Conservation (phyloP, 1,140 invertebrate genomes). For the Scaptomyza graminum region DNA sequence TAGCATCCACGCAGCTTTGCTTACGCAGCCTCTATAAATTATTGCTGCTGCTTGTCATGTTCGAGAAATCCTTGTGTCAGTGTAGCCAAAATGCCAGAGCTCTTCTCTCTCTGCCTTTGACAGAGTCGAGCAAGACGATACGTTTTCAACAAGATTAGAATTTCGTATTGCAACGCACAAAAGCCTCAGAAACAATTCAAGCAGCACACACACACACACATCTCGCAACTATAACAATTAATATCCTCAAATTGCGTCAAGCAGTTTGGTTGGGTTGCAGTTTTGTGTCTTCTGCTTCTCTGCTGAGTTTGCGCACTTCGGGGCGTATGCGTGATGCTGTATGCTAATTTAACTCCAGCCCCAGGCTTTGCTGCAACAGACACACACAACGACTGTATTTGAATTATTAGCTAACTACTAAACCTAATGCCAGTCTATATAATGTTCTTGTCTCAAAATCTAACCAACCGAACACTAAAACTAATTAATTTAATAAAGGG, state of each 20-base stretch:
- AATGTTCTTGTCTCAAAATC: constrained; percentile 11
- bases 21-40: constrained; percentile 79
- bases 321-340: constrained; percentile 76
- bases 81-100: constrained; percentile 63
- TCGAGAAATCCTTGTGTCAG: constrained; percentile 81
- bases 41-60: constrained; percentile 82
- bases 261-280: constrained; percentile 46
- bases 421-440: constrained; percentile 19
- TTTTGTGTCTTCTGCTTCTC: constrained; percentile 24
- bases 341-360: constrained; percentile 61
- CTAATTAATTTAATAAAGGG: not conserved
- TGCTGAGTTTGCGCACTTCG: constrained; percentile 50
- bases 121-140: constrained; percentile 63
- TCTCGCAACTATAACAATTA: constrained; percentile 82
- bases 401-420: constrained; percentile 58
- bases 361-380: constrained; percentile 16
- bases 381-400: constrained; percentile 44
- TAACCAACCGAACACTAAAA: constrained; percentile 5
- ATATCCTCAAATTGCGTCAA: constrained; percentile 66
- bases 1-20: constrained; percentile 66
- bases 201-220: constrained; percentile 76
- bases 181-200: constrained; percentile 80
- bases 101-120: constrained; percentile 42
- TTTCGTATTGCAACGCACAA: constrained; percentile 73
- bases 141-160: constrained; percentile 82